Conservation (phyloP, 2,888 invertebrate genomes). For the Apocheima hispidaria region DNA sequence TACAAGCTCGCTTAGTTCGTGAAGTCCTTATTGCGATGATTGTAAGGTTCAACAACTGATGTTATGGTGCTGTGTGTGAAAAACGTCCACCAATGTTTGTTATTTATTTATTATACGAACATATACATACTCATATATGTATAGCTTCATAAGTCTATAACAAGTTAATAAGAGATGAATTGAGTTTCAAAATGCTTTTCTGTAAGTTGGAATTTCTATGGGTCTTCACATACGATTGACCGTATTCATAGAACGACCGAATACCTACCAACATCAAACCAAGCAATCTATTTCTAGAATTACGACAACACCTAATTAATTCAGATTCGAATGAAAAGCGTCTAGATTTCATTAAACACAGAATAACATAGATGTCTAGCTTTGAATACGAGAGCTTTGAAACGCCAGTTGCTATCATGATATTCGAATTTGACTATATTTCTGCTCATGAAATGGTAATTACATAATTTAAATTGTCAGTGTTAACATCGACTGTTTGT, state of each 20-base stretch:
- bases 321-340: constrained; percentile 1
- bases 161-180: too few relatives aligned
- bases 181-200: too few relatives aligned
- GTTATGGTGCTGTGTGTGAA: too few relatives aligned
- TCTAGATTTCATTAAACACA: constrained; percentile 1
- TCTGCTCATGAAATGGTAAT: constrained; percentile 19
- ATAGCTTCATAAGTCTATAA: background rate
- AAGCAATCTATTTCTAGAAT: background rate
- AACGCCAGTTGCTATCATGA: constrained; percentile 17
- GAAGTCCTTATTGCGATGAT: too few relatives aligned
- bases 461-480: constrained; percentile 16
- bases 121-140: background rate
- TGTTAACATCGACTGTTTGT: constrained; percentile 21
- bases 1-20: too few relatives aligned
- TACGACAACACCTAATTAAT: background rate
- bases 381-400: constrained; percentile 8
- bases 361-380: constrained; percentile 7
- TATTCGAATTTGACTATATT: constrained; percentile 15
- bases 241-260: too few relatives aligned
- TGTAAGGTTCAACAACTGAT: too few relatives aligned
- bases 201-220: too few relatives aligned
- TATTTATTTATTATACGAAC: background rate
- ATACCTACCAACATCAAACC: background rate
- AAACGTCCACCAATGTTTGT: too few relatives aligned
- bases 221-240: too few relatives aligned